These are phyloP conservation scores for Kradibia gibbosae DNA, from an alignment of 1,140 invertebrate genomes.

Conservation along the genomic window DNA sequence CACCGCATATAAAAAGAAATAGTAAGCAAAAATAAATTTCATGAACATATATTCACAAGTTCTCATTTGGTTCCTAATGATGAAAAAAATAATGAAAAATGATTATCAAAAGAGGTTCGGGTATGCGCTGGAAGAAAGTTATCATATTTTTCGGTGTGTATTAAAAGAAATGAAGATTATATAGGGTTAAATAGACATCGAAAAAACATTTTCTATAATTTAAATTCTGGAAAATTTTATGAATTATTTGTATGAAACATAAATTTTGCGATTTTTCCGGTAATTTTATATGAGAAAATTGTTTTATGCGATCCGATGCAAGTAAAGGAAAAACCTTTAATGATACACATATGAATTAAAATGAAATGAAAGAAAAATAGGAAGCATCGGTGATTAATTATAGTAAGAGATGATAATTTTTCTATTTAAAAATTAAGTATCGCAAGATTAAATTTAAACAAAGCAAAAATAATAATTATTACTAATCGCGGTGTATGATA, in stretches of 20 bases:
- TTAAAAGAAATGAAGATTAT: conserved; percentile 29
- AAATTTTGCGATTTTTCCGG: conserved; percentile 42
- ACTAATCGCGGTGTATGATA: conserved; percentile 37
- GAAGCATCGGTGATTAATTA: conserved; percentile 63
- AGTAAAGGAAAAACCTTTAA: conserved; percentile 1
- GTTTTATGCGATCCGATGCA: conserved; percentile 20
- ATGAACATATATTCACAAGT: conserved; percentile 38
- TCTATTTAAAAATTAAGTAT: conserved; percentile 67
- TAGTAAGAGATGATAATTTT: conserved; percentile 72
- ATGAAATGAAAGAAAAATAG: conserved; percentile 15
- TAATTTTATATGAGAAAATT: conserved; percentile 36
- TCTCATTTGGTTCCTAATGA: conserved; percentile 48
- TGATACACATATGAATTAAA: conserved; percentile 20
- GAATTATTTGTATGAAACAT: conserved; percentile 16
- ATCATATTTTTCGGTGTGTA: conserved; percentile 30
- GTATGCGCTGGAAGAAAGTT: conserved; percentile 2
- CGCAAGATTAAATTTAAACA: conserved; percentile 47
- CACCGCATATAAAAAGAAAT: conserved; percentile 37
- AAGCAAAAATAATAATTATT: conserved; percentile 27
- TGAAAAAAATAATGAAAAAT: conserved; percentile 26
- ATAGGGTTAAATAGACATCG: conserved; percentile 39
- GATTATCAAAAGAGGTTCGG: conserved; percentile 40
- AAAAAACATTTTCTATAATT: conserved; percentile 36
- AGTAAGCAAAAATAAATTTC: conserved; percentile 36
- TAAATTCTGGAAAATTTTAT: conserved; percentile 36